Base-by-base conservation (phyloP, 2,888 invertebrate genomes). In the Dicranocentrus wangi region DNA sequence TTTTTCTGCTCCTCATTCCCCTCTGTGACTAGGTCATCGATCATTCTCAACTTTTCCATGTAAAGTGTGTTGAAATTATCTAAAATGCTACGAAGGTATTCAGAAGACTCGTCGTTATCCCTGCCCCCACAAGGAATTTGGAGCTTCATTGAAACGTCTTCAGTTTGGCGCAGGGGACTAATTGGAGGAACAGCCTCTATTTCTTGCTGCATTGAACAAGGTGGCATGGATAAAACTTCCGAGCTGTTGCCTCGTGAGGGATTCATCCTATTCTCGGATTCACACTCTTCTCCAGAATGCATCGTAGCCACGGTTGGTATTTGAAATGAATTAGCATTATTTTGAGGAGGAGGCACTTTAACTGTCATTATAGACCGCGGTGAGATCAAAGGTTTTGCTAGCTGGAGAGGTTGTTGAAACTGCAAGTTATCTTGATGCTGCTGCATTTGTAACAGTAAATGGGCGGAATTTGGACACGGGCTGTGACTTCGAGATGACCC, bases 51-150 rank as follows among this genome's bases (percentile, higher is more conserved):
- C 32, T 83, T 83, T 39, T 83, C 81, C 73, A 78, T 58, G 39
- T 83, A 83, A 28, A 83, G 60, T 0, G 78, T 68, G 19, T 81
- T 83, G 53, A 83, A 83, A 68, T 81, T 83, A 15, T 81, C 79
- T 17, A 83, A 23, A 21, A 77, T 77, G 17, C 55, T 72, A 2
- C 65, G 25, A 7, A 83, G 81, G 32, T 77, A 83, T 1, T 60
- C 65, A 10, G 81, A 72, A 2, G 80, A 80, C 21, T 76, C 69
- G 2, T 70, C 70, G 1, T 63, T 47, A n/a, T n/a, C n/a, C n/a
- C n/a, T n/a, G n/a, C n/a, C n/a, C n/a, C n/a, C n/a, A n/a, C 3
- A 15, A 19, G 19, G 51, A 2, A 10, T 32, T 3, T 32, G 32
- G 10, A 32, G 32, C 32, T 10, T 47, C 2, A 5, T 47, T 47